Evolutionary conservation across 2,797 vertebrate genomes (phyloP).

Genomic region (Oreochromis mossambicus): DNA sequence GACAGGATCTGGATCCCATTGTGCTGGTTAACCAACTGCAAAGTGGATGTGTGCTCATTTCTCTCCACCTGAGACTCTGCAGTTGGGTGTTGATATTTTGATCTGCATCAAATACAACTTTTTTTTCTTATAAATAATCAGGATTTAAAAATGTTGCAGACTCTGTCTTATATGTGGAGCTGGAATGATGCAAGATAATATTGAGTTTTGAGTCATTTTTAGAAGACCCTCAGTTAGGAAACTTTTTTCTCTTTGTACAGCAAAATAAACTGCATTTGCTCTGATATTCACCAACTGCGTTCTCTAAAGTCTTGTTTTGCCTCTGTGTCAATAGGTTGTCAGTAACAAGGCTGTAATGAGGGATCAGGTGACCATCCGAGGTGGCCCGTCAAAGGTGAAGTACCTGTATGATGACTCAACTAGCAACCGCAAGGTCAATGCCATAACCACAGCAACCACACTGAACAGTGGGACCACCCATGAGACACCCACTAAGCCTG

Average conservation of each 20-base stretch:
- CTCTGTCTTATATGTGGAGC: neutral
- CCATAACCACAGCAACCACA: slow-evolving; percentile 61
- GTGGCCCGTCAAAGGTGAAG: slow-evolving; percentile 86
- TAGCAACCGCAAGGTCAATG: slow-evolving; percentile 81
- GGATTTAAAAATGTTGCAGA: neutral
- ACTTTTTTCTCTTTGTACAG: neutral
- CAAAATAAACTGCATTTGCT: neutral
- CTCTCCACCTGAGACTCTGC: neutral
- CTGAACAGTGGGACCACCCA: slow-evolving; percentile 72
- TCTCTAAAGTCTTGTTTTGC: neutral
- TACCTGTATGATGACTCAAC: slow-evolving; percentile 89
- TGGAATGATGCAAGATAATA: neutral
- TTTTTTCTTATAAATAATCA: neutral
- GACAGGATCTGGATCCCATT: slow-evolving; percentile 36
- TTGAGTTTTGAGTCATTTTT: neutral
- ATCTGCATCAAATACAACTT: neutral
- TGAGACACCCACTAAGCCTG: slow-evolving; percentile 69
- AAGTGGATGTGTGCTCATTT: neutral
- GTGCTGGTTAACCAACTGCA: slow-evolving; percentile 37
- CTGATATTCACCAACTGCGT: neutral
- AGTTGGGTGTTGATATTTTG: neutral
- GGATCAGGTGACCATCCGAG: slow-evolving; percentile 80
- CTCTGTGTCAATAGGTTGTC: slow-evolving; percentile 50
- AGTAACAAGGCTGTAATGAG: slow-evolving; percentile 81
- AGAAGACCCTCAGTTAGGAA: neutral